These are phyloP conservation scores for Octodon degus DNA, from an alignment of 2,113 vertebrate species.

Conservation along the genomic window DNA sequence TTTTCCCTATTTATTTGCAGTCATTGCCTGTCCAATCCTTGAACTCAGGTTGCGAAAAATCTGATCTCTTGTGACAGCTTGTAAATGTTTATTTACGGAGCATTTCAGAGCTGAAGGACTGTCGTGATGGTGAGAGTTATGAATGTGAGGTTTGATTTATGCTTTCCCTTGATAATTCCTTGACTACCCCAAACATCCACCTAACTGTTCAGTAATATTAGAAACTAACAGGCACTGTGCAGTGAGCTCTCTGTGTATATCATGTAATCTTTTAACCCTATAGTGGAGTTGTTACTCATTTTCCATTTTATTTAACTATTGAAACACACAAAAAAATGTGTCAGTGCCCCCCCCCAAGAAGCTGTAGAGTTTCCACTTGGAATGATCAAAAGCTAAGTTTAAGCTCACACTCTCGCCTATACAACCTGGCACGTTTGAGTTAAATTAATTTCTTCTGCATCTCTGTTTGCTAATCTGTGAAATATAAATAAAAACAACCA, in stretches of 20 bases:
- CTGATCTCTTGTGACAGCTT: neutral
- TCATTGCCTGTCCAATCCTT: neutral
- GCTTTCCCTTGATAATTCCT: slow-evolving; percentile 51
- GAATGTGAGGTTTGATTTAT: neutral
- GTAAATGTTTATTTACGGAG: neutral
- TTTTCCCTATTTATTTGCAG: neutral
- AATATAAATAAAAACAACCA: neutral
- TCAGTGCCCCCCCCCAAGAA: neutral
- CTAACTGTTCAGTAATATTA: neutral
- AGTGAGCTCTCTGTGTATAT: neutral
- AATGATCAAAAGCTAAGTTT: slow-evolving; percentile 5
- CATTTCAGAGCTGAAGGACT: neutral
- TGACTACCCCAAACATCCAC: slow-evolving; percentile 11
- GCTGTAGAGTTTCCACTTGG: neutral
- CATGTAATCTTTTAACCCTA: neutral
- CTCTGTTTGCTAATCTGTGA: neutral
- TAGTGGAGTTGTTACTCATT: neutral
- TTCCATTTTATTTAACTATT: slow-evolving; percentile 16
- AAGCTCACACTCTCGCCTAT: neutral
- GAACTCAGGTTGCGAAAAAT: neutral
- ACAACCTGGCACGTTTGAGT: neutral
- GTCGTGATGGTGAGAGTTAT: neutral
- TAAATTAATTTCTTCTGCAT: neutral
- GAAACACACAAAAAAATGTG: neutral
- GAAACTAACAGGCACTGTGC: neutral